Conservation (phyloP, 1,140 invertebrate species). For the Heliconius eleuchia region DNA sequence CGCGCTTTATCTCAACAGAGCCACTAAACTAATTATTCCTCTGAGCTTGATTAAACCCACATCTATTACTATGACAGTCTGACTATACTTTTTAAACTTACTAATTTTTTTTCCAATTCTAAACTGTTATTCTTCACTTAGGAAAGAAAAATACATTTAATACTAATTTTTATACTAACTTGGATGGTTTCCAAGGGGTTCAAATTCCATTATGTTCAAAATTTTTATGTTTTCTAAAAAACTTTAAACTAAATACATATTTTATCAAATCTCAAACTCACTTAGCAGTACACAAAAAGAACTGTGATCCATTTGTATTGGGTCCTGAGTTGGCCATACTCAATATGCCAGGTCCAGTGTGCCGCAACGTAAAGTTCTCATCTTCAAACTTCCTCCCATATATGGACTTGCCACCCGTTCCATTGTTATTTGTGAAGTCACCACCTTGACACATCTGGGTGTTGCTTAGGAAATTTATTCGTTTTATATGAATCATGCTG, state of each 20-base stretch:
- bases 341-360: conserved; percentile 87
- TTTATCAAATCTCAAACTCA: not conserved
- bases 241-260: no score
- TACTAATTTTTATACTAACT: no score
- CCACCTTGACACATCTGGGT: conserved; percentile 88
- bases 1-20: no score
- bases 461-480: not conserved
- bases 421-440: conserved; percentile 90
- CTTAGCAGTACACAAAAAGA: conserved; percentile 88
- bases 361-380: conserved; percentile 90
- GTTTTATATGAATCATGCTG: not conserved
- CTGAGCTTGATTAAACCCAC: no score
- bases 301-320: conserved; percentile 92
- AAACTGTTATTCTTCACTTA: no score
- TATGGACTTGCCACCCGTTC: conserved; percentile 91
- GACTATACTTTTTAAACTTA: no score
- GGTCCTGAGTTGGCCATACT: conserved; percentile 91
- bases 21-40: no score
- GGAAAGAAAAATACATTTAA: no score
- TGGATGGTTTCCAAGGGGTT: no score
- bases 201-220: no score
- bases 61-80: no score
- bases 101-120: not conserved
- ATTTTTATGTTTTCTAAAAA: not conserved
- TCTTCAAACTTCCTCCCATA: conserved; percentile 90